Evolutionary conservation across 35 echinoderm and acorn worm genomes (phyloP).

Genomic region (Eucidaris tribuloides): DNA sequence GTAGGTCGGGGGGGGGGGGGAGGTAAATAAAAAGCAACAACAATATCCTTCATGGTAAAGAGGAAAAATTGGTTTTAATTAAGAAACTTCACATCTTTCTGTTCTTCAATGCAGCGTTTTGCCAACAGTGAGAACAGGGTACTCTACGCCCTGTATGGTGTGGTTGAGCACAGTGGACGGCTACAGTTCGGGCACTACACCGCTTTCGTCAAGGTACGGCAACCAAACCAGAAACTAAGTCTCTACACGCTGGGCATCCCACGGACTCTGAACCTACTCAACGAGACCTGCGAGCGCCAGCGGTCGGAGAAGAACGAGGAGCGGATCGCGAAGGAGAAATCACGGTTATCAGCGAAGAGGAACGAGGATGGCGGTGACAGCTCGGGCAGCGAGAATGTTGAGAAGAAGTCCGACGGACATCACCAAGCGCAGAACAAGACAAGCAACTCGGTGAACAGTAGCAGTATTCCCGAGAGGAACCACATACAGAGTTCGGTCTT

Average conservation of each 20-base stretch:
- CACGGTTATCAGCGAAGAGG: conserved; percentile 11
- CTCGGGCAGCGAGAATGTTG: background rate
- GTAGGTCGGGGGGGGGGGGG: too few species aligned
- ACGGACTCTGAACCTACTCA: conserved; percentile 52
- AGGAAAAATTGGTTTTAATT: too few species aligned
- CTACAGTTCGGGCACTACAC: conserved; percentile 98
- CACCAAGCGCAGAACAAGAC: conserved; percentile 1
- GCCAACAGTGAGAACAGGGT: conserved; percentile 79
- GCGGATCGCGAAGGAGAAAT: conserved; percentile 7
- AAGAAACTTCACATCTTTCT: too few species aligned
- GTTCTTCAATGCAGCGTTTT: conserved; percentile 65
- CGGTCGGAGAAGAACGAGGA: conserved; percentile 23
- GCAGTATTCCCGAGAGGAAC: conserved; percentile 1
- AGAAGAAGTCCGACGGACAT: background rate
- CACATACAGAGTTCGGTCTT: conserved; percentile 33
- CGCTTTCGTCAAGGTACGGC: conserved; percentile 87
- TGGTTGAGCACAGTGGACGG: conserved; percentile 88
- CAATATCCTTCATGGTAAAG: too few species aligned
- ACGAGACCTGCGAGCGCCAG: conserved; percentile 17
- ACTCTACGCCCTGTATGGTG: conserved; percentile 83
- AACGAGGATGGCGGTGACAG: background rate
- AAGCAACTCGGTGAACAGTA: background rate
- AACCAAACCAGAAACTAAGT: conserved; percentile 53
- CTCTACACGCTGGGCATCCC: conserved; percentile 64
- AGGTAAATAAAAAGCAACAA: too few species aligned